Evolutionary conservation across 2,797 vertebrate species (phyloP), one percentile per base, ranked within the genome.

Genomic region (Hemibagrus guttatus): DNA sequence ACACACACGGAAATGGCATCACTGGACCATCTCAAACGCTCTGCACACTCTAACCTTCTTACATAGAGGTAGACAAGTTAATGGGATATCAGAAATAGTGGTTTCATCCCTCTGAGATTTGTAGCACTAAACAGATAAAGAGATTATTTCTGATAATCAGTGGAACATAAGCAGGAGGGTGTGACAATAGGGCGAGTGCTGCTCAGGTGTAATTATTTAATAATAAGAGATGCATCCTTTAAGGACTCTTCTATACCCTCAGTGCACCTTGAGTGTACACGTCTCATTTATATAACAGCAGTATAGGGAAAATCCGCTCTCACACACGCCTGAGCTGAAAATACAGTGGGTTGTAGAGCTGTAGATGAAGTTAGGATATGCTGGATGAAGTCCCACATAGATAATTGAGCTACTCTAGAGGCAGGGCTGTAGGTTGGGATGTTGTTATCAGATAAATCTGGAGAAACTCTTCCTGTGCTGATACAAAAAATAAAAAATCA

Each of bases 191-290:
- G 56, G 87, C 82, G 23, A 81, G 89, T 8, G 82, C 68, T 58
- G 82, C 78, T 90, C 26, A 79, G 59, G 69, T 76, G 86, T 80
- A 88, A 87, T 87, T 89, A 87, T 85, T 88, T 39, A 81, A 64
- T 81, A 49, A 81, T 54, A 86, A 75, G 46, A 86, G 19, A 84
- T 54, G 21, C 12, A 42, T 69, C 52, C 69, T 80, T 19, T 79
- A 42, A 86, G 78, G 59, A 63, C 28, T 74, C 84, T 76, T 54
- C 49, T 54, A 59, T 21, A 83, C 26, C 82, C 66, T 58, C 63
- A 75, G 64, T 61, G 74, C 54, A 69, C 54, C 31, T 61, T 31
- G 61, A 79, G 28, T 79, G 28, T 23, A 58, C 56, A 58, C 6
- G 19, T 35, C 19, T 61, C 58, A 46, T 81, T 81, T 42, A 19